Percentiles rank a stretch among this genome's conserved stretches.
Conservation (phyloP, 2,888 invertebrate species). For the Caenorhabditis sp. region DNA sequence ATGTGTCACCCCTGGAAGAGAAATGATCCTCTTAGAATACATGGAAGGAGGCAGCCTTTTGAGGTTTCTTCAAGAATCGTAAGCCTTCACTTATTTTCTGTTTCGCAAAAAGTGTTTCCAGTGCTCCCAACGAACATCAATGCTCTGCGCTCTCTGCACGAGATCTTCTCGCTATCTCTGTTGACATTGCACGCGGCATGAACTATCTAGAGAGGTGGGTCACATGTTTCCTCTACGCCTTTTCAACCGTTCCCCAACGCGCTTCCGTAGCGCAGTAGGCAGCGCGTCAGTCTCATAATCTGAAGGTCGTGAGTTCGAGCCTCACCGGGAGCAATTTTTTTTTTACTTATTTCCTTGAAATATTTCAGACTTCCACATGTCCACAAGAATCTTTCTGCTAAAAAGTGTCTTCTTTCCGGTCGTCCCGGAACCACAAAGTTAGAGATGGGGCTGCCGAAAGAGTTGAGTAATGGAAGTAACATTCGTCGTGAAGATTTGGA, state of each 20-base stretch:
- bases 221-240: constrained; percentile 83
- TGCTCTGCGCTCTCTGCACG: constrained; percentile 87
- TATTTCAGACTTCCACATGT: constrained; percentile 59
- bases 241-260: constrained; percentile 85
- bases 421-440: constrained; percentile 53
- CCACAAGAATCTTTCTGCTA: constrained; percentile 52
- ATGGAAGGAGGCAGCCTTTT: constrained; percentile 98
- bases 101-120: constrained; percentile 45
- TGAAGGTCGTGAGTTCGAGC: constrained; percentile 97
- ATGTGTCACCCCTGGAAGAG: constrained; percentile 90
- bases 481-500: constrained; percentile 38
- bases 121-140: constrained; percentile 58
- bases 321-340: constrained; percentile 86
- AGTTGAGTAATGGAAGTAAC: not conserved
- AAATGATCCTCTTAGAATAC: constrained; percentile 94
- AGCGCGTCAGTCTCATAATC: constrained; percentile 94
- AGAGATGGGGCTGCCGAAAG: constrained; percentile 35
- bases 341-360: too few species aligned
- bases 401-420: constrained; percentile 43
- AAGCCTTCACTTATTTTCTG: not conserved
- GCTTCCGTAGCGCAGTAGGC: constrained; percentile 87
- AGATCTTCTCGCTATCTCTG: constrained; percentile 94
- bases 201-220: constrained; percentile 94
- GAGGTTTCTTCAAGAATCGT: constrained; percentile 89
- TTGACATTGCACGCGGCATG: constrained; percentile 96